Base-by-base conservation (phyloP, 2,888 invertebrate genomes). In the Synergus laeviventris region DNA sequence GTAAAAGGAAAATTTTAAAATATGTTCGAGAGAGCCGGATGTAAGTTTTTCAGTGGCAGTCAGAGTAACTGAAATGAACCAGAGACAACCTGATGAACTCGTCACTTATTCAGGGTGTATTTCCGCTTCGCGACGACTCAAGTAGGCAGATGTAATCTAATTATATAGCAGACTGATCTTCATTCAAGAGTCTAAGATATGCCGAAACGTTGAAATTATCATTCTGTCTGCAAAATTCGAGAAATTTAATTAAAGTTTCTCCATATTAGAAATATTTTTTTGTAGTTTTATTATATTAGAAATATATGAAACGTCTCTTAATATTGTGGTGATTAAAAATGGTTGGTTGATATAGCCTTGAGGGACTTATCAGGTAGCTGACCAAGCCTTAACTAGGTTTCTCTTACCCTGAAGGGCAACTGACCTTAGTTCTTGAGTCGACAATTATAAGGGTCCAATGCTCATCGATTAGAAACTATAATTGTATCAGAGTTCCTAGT, bases 391-490 rank as follows among this genome's bases (percentile, higher is more conserved):
- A 89, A 89, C 84, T 84, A 85, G 81, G 81, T 81, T 85, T 82
- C 77, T 79, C 80, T 74, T 75, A 78, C 80, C 81, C 79, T 75
- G 18, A 74, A 81, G 81, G 80, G 80, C 80, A 84, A 86, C 84
- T 87, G 87, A 87, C 88, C 87, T 88, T 88, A 89, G 89, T 88
- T 84, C 87, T 86, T 84, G 84, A 82, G 84, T 66, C 84, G 86
- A 87, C 87, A 87, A 89, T 89, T 88, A 88, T 83, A 85, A 86
- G 88, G 89, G 87, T 87, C 84, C 84, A 84, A 82, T 82, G 83
- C 81, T 81, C 78, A 79, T 81, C 79, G 81, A 83, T 83, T 81
- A 79, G 74, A 78, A 75, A 61, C n/a, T 9, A 21, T 56, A 24
- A 24, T 56, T 3, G 18, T 12, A 21, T 12, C 5, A 24, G 12